phyloP scores from a whole-genome alignment of 2,888 invertebrate genomes.

The Crocallis elinguaria region DNA sequence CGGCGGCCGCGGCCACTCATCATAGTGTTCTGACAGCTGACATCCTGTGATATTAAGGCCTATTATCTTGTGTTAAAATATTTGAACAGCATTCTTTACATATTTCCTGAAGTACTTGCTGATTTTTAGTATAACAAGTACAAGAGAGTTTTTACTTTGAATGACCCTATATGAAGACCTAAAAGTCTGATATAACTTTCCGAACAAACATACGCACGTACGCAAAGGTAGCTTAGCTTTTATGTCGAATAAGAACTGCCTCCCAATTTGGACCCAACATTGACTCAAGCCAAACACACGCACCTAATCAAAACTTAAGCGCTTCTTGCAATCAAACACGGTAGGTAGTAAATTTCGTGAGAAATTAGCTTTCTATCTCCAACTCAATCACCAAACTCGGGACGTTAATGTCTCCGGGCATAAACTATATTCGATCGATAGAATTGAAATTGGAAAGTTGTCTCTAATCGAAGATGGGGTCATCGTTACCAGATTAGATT shows the following conservation, averaged over 20 bases:
- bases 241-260: constrained; percentile 3
- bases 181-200: neutral
- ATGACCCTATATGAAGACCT: neutral
- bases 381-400: constrained; percentile 45
- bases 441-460: constrained; percentile 75
- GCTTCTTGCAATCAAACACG: constrained; percentile 40
- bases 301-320: constrained; percentile 44
- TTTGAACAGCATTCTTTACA: neutral
- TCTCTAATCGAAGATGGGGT: constrained; percentile 71
- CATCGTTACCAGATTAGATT: constrained; percentile 12
- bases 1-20: constrained; percentile 39
- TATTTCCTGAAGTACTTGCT: neutral
- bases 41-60: constrained; percentile 41
- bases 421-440: constrained; percentile 57
- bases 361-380: constrained; percentile 43
- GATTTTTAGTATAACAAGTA: too few species aligned
- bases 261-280: constrained; percentile 27
- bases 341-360: constrained; percentile 42
- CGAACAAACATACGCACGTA: neutral
- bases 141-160: neutral
- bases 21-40: constrained; percentile 35
- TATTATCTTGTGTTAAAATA: constrained; percentile 9
- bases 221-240: neutral
- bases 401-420: constrained; percentile 42
- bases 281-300: constrained; percentile 38